Evolutionary conservation across 1,140 invertebrate species (phyloP).

Genomic region (Drosophila mauritiana): DNA sequence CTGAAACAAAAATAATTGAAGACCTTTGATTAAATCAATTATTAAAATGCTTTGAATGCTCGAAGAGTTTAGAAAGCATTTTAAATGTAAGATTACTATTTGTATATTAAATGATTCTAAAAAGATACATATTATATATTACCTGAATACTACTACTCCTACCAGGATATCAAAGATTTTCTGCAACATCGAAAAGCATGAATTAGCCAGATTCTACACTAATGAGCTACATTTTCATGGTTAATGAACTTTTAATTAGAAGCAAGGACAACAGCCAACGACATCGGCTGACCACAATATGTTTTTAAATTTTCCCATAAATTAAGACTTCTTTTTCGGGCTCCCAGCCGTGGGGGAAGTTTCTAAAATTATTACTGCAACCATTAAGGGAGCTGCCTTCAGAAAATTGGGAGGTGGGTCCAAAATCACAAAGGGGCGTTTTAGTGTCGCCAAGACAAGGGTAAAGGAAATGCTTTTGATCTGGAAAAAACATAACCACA

Average conservation of each 20-base stretch:
- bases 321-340: slow-evolving; percentile 41
- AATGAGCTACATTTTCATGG: slow-evolving; percentile 70
- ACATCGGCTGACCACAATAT: slow-evolving; percentile 60
- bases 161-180: not conserved
- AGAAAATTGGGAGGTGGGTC: slow-evolving; percentile 5
- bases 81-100: too few relatives aligned
- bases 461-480: slow-evolving; percentile 58
- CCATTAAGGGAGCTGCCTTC: slow-evolving; percentile 12
- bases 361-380: slow-evolving; percentile 41
- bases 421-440: slow-evolving; percentile 47
- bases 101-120: too few relatives aligned
- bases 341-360: slow-evolving; percentile 12
- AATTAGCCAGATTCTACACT: slow-evolving; percentile 23
- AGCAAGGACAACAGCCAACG: slow-evolving; percentile 51
- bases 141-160: not conserved
- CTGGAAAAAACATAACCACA: slow-evolving; percentile 53
- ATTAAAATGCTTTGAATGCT: too few relatives aligned
- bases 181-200: slow-evolving; percentile 2
- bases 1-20: not conserved
- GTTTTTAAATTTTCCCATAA: slow-evolving; percentile 70
- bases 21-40: too few relatives aligned
- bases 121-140: too few relatives aligned
- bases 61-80: not conserved
- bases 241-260: slow-evolving; percentile 82
- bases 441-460: slow-evolving; percentile 58